phyloP scores from a whole-genome alignment of 1,140 invertebrate species.

The Drosophila pseudoananassae region DNA sequence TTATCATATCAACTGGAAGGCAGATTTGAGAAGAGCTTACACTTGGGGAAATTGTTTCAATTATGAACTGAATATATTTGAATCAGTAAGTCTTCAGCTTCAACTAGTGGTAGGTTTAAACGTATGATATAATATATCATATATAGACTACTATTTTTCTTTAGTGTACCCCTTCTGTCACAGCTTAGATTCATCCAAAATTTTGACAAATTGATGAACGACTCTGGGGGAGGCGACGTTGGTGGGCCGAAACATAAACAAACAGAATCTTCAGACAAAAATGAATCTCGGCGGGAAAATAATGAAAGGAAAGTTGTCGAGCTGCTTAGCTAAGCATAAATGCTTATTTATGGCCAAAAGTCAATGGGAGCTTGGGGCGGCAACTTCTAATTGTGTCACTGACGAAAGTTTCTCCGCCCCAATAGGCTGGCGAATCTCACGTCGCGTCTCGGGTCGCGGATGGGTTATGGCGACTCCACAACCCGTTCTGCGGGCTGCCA shows the following conservation, averaged over 20 bases:
- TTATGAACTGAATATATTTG: background rate
- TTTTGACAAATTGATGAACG: constrained; percentile 72
- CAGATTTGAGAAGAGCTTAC: background rate
- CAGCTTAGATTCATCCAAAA: constrained; percentile 48
- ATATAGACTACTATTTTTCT: constrained; percentile 2
- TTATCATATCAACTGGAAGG: constrained; percentile 61
- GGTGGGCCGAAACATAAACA: constrained; percentile 40
- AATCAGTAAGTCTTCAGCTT: background rate
- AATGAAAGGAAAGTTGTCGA: constrained; percentile 45
- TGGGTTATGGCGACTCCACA: constrained; percentile 3
- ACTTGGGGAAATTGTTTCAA: constrained; percentile 4
- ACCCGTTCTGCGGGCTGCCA: constrained; percentile 53
- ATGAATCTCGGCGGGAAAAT: constrained; percentile 6
- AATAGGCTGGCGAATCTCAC: constrained; percentile 55
- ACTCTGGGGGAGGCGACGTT: constrained; percentile 34
- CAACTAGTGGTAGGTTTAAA: no score
- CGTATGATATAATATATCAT: no score
- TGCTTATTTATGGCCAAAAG: constrained; percentile 56
- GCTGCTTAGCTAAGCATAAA: constrained; percentile 39
- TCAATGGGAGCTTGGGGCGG: constrained; percentile 4
- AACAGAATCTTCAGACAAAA: background rate
- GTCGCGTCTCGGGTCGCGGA: constrained; percentile 11
- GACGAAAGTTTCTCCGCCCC: constrained; percentile 59
- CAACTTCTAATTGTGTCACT: constrained; percentile 68
- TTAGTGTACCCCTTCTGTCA: constrained; percentile 11